Evolutionary conservation across 2,888 invertebrate species (phyloP).

Genomic region (Ferrisia virgata): DNA sequence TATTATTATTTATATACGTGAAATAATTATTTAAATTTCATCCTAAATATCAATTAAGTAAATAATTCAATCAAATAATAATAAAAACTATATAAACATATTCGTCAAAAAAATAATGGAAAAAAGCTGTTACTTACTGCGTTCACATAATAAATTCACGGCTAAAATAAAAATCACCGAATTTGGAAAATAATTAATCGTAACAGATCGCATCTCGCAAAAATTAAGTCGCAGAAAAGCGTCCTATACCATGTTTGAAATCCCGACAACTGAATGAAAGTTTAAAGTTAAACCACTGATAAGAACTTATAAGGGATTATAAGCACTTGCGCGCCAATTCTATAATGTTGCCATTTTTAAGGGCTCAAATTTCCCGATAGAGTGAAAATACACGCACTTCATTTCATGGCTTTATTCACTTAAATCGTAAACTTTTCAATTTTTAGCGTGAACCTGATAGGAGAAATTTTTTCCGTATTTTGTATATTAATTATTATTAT

Average conservation of each 20-base stretch:
- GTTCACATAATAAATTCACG: conserved; percentile 19
- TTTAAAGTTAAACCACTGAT: conserved; percentile 31
- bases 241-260: conserved; percentile 36
- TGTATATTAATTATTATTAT: not conserved
- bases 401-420: not conserved
- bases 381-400: not conserved
- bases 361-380: conserved; percentile 10
- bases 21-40: too few relatives aligned
- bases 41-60: too few relatives aligned
- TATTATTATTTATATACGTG: too few relatives aligned
- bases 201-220: conserved; percentile 25
- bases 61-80: not conserved
- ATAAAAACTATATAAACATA: not conserved
- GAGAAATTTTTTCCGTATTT: not conserved
- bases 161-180: conserved; percentile 16
- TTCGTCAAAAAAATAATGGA: not conserved
- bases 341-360: conserved; percentile 23
- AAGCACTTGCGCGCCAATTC: conserved; percentile 28
- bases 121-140: conserved; percentile 8
- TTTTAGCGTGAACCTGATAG: not conserved
- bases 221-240: not conserved
- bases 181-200: conserved; percentile 19
- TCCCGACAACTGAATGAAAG: conserved; percentile 30
- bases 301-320: conserved; percentile 32
- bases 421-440: not conserved